Evolutionary conservation across 2,113 vertebrate genomes (phyloP).

Genomic region (Pardalotus punctatus): DNA sequence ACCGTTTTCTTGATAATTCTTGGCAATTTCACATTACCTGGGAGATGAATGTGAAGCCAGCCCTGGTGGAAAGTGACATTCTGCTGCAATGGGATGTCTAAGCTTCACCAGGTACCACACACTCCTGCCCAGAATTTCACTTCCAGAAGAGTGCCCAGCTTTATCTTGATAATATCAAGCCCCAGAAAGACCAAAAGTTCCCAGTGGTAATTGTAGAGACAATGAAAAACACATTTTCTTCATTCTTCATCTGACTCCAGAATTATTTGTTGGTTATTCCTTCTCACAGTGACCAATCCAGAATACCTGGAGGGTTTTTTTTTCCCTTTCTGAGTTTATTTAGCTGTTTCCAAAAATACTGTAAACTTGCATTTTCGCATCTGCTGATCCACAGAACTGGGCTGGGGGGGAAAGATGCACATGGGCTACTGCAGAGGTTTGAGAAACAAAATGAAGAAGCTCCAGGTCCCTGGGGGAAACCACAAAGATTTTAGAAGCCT

Average conservation of each 20-base stretch:
- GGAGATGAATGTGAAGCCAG: not conserved
- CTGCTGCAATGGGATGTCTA: not conserved
- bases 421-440: not conserved
- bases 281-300: not conserved
- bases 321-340: fast-evolving
- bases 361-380: not conserved
- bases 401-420: not conserved
- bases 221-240: fast-evolving
- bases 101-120: fast-evolving
- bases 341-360: not conserved
- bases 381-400: not conserved
- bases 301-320: fast-evolving
- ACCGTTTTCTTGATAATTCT: not conserved
- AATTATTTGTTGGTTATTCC: fast-evolving
- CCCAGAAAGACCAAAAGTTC: not conserved
- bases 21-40: not conserved
- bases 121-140: not conserved
- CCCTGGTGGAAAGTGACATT: not conserved
- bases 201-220: fast-evolving
- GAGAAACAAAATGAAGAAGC: not conserved
- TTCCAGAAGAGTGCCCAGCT: not conserved
- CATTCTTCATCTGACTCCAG: not conserved
- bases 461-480: not conserved
- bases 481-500: not conserved
- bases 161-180: not conserved